These are phyloP conservation scores for Pandion haliaetus DNA, from an alignment of 2,113 vertebrate species.

Conservation along the genomic window DNA sequence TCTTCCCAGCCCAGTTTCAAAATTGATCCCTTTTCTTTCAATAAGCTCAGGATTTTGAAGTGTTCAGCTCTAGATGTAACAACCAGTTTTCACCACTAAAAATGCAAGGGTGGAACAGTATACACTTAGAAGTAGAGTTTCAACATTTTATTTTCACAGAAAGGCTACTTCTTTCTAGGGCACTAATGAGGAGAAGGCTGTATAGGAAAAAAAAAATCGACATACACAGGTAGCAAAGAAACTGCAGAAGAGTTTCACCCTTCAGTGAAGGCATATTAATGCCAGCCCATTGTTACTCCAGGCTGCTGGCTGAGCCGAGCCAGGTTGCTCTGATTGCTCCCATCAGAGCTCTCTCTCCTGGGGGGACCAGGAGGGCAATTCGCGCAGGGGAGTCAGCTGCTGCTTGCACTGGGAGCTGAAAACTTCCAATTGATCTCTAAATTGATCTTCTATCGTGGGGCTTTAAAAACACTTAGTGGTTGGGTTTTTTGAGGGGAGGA, in stretches of 20 bases:
- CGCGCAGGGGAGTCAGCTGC: not conserved
- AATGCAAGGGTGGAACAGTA: conserved; percentile 45
- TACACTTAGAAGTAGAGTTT: conserved; percentile 9
- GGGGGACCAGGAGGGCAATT: not conserved
- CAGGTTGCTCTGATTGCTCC: not conserved
- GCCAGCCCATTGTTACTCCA: not conserved
- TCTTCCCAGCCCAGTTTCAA: conserved; percentile 27
- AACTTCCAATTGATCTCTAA: not conserved
- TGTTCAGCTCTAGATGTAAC: conserved; percentile 39
- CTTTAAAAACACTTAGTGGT: not conserved
- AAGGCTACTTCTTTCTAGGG: conserved; percentile 2
- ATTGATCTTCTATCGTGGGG: not conserved
- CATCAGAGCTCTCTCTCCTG: not conserved
- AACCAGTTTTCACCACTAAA: conserved; percentile 42
- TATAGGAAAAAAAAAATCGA: not conserved
- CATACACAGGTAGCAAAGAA: not conserved
- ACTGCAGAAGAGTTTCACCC: not conserved
- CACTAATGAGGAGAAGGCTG: conserved; percentile 31
- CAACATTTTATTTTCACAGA: conserved; percentile 22
- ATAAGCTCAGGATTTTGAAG: conserved; percentile 39
- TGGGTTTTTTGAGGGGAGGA: not conserved
- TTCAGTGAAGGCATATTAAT: not conserved
- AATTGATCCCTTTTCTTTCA: conserved; percentile 61
- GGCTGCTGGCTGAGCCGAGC: not conserved
- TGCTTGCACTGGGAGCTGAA: not conserved